Evolutionary conservation across 2,888 invertebrate species (phyloP).

Genomic region (Hydrotaea diabolus): DNA sequence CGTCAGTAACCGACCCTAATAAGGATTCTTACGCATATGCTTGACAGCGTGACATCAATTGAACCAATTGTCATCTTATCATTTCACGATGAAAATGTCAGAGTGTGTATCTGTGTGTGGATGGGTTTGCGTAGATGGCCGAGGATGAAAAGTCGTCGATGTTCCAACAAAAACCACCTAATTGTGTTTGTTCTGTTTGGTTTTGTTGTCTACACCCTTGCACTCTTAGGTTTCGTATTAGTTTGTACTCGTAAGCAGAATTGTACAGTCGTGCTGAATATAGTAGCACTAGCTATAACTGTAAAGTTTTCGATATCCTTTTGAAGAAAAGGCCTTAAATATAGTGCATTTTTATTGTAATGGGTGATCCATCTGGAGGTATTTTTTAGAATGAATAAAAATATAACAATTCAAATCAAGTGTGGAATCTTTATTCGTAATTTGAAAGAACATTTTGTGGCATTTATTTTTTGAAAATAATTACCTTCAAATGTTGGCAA

Average conservation of each 20-base stretch:
- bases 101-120: neutral
- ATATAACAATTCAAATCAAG: too few relatives aligned
- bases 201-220: neutral
- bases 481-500: too few relatives aligned
- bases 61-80: slow-evolving; percentile 48
- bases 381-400: too few relatives aligned
- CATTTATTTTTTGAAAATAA: too few relatives aligned
- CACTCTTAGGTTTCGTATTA: neutral
- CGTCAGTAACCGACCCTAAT: slow-evolving; percentile 29
- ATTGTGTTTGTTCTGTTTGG: neutral
- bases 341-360: too few relatives aligned
- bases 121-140: neutral
- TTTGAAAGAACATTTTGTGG: too few relatives aligned
- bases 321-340: too few relatives aligned
- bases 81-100: neutral
- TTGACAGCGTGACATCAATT: slow-evolving; percentile 60
- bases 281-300: too few relatives aligned
- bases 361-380: too few relatives aligned
- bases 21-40: slow-evolving; percentile 55
- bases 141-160: neutral
- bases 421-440: too few relatives aligned
- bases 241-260: neutral
- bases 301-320: too few relatives aligned
- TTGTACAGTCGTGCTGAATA: neutral
- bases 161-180: neutral